These are phyloP conservation scores for Eucera pruinosa DNA, from an alignment of 2,888 invertebrate genomes.

Conservation along the genomic window DNA sequence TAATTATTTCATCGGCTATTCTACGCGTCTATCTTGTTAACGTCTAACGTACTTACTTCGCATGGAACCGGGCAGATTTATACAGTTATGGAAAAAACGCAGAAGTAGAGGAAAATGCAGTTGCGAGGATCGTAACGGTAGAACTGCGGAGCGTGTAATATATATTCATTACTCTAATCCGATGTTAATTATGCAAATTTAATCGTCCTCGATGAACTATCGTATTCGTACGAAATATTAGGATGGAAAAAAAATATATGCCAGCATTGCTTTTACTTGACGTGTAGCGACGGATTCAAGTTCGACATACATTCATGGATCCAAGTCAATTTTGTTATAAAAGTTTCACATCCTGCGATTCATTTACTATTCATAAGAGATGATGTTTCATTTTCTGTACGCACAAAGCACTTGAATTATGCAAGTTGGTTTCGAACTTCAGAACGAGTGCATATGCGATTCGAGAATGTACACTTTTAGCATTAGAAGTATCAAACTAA, in stretches of 20 bases:
- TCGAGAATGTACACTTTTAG: no score
- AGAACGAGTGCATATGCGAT: no score
- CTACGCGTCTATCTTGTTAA: conserved; percentile 11
- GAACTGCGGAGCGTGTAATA: conserved; percentile 32
- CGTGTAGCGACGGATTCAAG: no score
- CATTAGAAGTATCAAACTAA: no score
- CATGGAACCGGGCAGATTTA: neutral
- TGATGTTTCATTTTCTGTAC: no score
- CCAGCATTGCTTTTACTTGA: neutral
- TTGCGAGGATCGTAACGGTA: conserved; percentile 43
- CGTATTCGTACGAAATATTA: no score
- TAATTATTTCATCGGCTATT: conserved; percentile 11
- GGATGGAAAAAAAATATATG: neutral
- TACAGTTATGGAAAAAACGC: conserved; percentile 45
- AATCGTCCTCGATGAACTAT: conserved; percentile 1
- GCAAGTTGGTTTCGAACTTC: no score
- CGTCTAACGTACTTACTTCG: neutral
- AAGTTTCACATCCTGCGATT: no score
- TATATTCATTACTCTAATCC: conserved; percentile 20
- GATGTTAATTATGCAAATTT: conserved; percentile 34
- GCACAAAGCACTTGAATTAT: no score
- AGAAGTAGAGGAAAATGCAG: conserved; percentile 17
- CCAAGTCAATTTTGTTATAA: no score
- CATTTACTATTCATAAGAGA: no score
- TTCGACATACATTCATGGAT: no score